Evolutionary conservation across 2,797 vertebrate species (phyloP).

Genomic region (Telmatherina bonti): DNA sequence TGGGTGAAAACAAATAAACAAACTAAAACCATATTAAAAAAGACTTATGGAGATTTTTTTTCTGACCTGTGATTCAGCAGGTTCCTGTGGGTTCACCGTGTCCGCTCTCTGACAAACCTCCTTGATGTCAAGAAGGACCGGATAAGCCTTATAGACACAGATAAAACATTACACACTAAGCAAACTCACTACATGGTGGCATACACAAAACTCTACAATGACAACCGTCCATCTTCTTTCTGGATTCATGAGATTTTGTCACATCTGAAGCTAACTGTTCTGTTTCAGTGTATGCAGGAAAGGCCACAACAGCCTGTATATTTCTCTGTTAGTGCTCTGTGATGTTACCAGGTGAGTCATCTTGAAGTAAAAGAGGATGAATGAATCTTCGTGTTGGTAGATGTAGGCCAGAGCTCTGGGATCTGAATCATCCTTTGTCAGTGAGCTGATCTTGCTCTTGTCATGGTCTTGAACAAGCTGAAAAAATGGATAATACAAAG

Average conservation of each 20-base stretch:
- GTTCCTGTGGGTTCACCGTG: conserved; percentile 14
- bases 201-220: too few species aligned
- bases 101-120: conserved; percentile 55
- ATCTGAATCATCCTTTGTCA: conserved; percentile 72
- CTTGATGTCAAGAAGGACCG: conserved; percentile 70
- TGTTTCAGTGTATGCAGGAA: neutral
- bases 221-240: fast-evolving
- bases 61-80: conserved; percentile 47
- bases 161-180: neutral
- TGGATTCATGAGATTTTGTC: neutral
- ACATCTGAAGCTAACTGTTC: neutral
- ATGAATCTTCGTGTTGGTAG: conserved; percentile 56
- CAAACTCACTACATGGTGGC: neutral
- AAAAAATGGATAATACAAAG: conserved; percentile 3
- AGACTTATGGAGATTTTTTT: neutral
- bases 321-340: neutral
- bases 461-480: conserved; percentile 71
- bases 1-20: neutral
- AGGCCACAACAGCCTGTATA: neutral
- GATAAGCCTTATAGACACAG: conserved; percentile 67
- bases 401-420: conserved; percentile 79
- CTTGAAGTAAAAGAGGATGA: conserved; percentile 76
- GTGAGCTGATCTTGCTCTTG: conserved; percentile 64
- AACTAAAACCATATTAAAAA: neutral
- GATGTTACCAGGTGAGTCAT: conserved; percentile 66